A percentile compares a stretch with the other conserved stretches of the same genome.
Evolutionary conservation across 1,140 invertebrate genomes (phyloP).

Genomic region (Euwallacea fornicatus): DNA sequence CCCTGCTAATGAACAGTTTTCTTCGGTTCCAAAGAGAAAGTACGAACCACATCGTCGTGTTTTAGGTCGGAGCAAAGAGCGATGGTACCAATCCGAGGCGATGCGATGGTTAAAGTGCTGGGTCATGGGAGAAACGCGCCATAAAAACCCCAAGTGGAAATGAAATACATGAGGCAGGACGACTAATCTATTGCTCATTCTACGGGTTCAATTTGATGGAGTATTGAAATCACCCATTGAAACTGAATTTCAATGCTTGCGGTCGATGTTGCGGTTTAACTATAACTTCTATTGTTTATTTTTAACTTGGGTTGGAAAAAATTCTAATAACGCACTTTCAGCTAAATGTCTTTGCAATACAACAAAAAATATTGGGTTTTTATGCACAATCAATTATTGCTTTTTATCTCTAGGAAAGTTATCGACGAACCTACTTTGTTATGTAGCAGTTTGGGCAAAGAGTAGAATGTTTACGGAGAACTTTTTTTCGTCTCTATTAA

Average conservation of each 20-base stretch:
- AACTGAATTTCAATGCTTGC: conserved; percentile 23
- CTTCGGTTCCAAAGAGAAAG: conserved; percentile 25
- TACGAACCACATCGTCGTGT: conserved; percentile 12
- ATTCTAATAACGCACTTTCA: too few relatives aligned
- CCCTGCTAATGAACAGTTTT: conserved; percentile 7
- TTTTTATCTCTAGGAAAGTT: too few relatives aligned
- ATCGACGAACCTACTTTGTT: too few relatives aligned
- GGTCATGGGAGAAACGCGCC: conserved; percentile 31
- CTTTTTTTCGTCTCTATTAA: too few relatives aligned
- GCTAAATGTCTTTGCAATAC: too few relatives aligned
- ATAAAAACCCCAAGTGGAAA: conserved; percentile 27
- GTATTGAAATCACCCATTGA: conserved; percentile 28
- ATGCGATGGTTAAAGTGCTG: conserved; percentile 23
- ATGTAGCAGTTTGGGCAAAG: too few relatives aligned
- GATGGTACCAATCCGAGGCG: conserved; percentile 5
- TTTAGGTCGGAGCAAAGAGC: conserved; percentile 15
- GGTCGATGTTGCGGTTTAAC: conserved; percentile 24
- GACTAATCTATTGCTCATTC: conserved; percentile 26
- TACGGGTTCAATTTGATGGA: conserved; percentile 23
- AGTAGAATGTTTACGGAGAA: too few relatives aligned
- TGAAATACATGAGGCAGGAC: conserved; percentile 20
- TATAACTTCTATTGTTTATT: conserved; percentile 16
- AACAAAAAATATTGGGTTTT: too few relatives aligned
- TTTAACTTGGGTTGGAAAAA: not conserved
- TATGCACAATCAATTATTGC: too few relatives aligned